These are phyloP conservation scores for Myotis brandtii DNA, from an alignment of 2,113 vertebrate species.

Conservation along the genomic window DNA sequence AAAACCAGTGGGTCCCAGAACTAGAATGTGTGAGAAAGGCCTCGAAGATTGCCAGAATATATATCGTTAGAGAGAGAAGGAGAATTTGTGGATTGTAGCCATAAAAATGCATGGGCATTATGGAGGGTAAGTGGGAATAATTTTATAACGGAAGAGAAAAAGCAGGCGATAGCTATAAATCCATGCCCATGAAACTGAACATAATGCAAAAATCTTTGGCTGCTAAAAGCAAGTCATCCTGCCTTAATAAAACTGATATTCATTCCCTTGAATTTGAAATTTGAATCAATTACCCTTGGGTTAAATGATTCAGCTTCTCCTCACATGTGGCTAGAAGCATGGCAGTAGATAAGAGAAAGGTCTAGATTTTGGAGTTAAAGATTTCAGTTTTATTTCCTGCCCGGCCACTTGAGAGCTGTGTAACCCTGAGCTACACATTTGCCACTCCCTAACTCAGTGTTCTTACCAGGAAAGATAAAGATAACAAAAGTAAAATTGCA, in stretches of 20 bases:
- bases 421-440: neutral
- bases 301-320: neutral
- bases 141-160: constrained; percentile 22
- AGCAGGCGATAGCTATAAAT: neutral
- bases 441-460: neutral
- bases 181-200: neutral
- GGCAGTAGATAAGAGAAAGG: neutral
- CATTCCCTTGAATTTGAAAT: constrained; percentile 45
- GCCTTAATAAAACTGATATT: neutral
- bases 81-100: constrained; percentile 21
- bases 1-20: constrained; percentile 67
- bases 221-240: neutral
- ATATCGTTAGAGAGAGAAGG: neutral
- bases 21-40: neutral
- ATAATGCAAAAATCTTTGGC: neutral
- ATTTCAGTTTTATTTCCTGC: neutral
- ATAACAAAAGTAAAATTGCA: neutral
- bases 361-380: constrained; percentile 15
- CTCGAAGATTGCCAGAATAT: constrained; percentile 15
- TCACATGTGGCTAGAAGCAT: neutral
- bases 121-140: neutral
- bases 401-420: neutral
- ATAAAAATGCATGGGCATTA: neutral
- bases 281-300: neutral
- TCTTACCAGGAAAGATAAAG: neutral